phyloP scores from a whole-genome alignment of 2,797 vertebrate genomes.

The Prionace glauca region DNA sequence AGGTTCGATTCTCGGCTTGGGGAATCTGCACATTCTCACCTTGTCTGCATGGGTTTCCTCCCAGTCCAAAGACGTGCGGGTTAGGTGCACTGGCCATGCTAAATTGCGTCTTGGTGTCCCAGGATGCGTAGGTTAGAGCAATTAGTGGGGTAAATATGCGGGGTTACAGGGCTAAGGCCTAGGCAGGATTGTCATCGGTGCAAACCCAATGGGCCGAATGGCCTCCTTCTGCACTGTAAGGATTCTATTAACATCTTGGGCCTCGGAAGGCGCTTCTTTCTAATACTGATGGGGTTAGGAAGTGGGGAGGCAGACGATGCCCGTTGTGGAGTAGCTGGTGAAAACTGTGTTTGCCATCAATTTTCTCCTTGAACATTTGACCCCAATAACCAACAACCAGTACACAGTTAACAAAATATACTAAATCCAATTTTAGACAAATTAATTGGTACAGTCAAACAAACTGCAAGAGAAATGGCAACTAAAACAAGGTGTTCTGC shows the following conservation, averaged over 20 bases:
- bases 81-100: no score
- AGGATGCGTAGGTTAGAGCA: no score
- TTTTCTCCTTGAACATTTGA: background rate
- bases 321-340: background rate
- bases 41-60: no score
- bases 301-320: background rate
- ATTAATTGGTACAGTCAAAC: slow-evolving; percentile 32
- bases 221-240: no score
- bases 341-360: background rate
- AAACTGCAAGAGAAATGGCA: slow-evolving; percentile 34
- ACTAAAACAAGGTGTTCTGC: slow-evolving; percentile 10
- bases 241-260: background rate
- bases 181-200: no score
- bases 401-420: background rate
- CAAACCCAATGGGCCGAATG: no score
- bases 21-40: no score
- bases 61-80: no score
- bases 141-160: no score
- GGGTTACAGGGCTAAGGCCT: no score
- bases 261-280: background rate
- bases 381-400: background rate
- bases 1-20: no score
- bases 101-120: no score
- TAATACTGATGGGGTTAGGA: background rate
- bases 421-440: background rate